Conservation (phyloP, 2,888 invertebrate genomes). For the Nomada lathburiana region DNA sequence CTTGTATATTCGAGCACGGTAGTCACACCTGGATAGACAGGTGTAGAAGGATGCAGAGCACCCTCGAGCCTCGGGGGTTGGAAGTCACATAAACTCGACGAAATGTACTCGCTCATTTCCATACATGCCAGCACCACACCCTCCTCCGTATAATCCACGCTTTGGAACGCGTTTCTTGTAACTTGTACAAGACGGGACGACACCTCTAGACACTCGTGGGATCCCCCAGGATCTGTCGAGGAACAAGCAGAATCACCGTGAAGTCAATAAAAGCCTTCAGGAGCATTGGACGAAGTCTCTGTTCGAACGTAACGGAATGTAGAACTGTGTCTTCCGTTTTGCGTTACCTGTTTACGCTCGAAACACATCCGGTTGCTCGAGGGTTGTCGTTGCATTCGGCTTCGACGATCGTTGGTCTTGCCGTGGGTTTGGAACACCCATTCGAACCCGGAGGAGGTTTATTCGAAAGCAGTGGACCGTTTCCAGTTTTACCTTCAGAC, state of each 20-base stretch:
- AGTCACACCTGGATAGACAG: neutral
- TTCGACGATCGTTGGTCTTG: slow-evolving; percentile 11
- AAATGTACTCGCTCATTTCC: slow-evolving; percentile 66
- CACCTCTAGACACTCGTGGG: slow-evolving; percentile 37
- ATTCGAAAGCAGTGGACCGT: slow-evolving; percentile 44
- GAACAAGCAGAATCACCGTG: slow-evolving; percentile 38
- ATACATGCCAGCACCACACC: slow-evolving; percentile 72
- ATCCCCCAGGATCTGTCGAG: slow-evolving; percentile 20
- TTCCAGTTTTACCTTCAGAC: neutral
- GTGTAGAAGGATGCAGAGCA: slow-evolving; percentile 14
- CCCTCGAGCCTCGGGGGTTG: slow-evolving; percentile 19
- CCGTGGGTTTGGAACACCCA: neutral
- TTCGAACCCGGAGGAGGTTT: neutral
- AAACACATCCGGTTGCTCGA: slow-evolving; percentile 6
- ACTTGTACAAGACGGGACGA: slow-evolving; percentile 25
- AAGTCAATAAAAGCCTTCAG: neutral
- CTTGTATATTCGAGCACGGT: slow-evolving; percentile 10
- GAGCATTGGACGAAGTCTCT: neutral
- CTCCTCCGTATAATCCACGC: slow-evolving; percentile 46
- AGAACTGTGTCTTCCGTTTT: neutral
- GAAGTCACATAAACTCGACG: slow-evolving; percentile 36
- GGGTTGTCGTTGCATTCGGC: slow-evolving; percentile 1
- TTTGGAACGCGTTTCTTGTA: slow-evolving; percentile 48
- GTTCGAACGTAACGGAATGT: slow-evolving; percentile 13
- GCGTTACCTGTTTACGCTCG: slow-evolving; percentile 30